A percentile compares a stretch with the other conserved stretches of the same genome.
Evolutionary conservation across 2,797 vertebrate species (phyloP).

Genomic region (Acomys russatus): DNA sequence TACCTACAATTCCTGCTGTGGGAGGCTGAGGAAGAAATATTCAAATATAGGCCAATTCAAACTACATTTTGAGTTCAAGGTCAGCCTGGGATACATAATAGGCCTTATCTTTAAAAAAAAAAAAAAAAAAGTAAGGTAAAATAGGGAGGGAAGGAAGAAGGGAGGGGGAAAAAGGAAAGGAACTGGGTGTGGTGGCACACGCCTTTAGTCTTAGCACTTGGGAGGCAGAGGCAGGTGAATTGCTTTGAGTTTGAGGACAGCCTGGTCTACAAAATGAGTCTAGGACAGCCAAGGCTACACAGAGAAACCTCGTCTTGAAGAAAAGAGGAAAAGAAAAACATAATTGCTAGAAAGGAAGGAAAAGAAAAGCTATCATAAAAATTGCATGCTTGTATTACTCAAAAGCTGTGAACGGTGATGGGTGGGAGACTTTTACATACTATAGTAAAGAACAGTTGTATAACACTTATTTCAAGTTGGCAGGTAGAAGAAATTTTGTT

Average conservation of each 20-base stretch:
- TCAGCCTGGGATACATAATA: not conserved
- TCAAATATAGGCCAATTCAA: not conserved
- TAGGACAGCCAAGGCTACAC: too few relatives aligned
- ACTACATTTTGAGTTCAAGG: not conserved
- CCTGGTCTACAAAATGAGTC: too few relatives aligned
- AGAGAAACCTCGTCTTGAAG: too few relatives aligned
- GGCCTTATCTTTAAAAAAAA: not conserved
- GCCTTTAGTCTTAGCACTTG: too few relatives aligned
- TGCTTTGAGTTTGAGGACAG: too few relatives aligned
- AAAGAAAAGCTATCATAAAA: slow-evolving; percentile 17
- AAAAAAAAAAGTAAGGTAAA: not conserved
- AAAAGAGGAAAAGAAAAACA: not conserved
- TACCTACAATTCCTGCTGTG: not conserved
- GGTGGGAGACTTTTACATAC: not conserved
- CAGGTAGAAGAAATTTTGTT: not conserved
- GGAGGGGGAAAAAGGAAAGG: too few relatives aligned
- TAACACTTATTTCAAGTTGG: slow-evolving; percentile 1
- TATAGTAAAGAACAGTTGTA: not conserved
- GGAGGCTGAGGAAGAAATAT: not conserved
- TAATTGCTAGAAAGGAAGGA: not conserved
- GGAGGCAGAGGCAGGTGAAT: too few relatives aligned
- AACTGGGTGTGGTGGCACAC: too few relatives aligned
- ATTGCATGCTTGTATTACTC: not conserved
- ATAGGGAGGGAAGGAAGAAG: not conserved
- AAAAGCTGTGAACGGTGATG: slow-evolving; percentile 5